Conservation (phyloP, 2,113 vertebrate species). For the Odocoileus hemionus region DNA sequence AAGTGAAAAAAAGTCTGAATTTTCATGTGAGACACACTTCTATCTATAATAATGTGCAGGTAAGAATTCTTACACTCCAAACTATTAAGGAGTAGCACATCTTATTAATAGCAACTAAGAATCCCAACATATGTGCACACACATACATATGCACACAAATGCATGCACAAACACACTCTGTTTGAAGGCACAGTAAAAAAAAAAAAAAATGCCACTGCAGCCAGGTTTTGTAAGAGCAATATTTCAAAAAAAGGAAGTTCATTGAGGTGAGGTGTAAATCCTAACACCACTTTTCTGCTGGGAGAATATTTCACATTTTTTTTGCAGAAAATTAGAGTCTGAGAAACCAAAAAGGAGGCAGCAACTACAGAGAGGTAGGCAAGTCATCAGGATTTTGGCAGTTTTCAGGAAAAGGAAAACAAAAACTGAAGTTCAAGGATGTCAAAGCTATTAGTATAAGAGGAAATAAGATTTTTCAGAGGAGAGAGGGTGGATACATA, state of each 20-base stretch:
- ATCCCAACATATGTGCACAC: not conserved
- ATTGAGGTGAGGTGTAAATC: not conserved
- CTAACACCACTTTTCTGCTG: not conserved
- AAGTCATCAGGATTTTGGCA: not conserved
- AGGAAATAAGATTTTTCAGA: not conserved
- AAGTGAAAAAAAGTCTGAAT: not conserved
- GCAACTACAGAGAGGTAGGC: not conserved
- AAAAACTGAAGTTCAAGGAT: not conserved
- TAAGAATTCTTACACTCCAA: not conserved
- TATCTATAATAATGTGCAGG: not conserved
- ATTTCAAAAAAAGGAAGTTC: not conserved
- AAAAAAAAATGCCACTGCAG: not conserved
- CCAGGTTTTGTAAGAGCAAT: not conserved
- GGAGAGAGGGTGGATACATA: not conserved
- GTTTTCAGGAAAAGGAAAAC: not conserved
- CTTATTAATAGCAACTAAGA: not conserved
- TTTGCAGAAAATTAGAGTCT: not conserved
- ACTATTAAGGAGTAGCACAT: not conserved
- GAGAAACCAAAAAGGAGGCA: not conserved
- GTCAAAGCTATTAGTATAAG: not conserved
- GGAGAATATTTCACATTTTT: not conserved
- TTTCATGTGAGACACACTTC: not conserved
- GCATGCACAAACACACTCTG: not conserved
- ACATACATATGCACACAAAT: not conserved
- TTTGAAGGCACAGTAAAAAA: not conserved